phyloP scores from a whole-genome alignment of 2,113 vertebrate species.

The Paratilapia polleni region DNA sequence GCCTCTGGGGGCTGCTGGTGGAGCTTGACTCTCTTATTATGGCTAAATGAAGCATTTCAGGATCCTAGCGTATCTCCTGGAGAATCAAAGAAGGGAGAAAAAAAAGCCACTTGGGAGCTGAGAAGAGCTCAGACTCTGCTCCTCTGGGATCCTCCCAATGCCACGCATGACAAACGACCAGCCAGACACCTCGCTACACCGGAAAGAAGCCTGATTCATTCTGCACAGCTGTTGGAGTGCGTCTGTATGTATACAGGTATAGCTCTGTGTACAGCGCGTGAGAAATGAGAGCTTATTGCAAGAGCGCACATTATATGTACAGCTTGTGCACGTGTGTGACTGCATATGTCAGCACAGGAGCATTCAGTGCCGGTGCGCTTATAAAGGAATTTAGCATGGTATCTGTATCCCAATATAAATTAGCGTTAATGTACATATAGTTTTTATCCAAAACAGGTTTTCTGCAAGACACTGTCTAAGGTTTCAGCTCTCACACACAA shows the following conservation, averaged over 20 bases:
- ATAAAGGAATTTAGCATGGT: background rate
- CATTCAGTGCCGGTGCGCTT: slow-evolving; percentile 7
- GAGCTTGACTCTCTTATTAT: slow-evolving; percentile 1
- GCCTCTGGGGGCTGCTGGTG: slow-evolving; percentile 30
- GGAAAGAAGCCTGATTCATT: slow-evolving; percentile 34
- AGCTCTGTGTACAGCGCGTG: background rate
- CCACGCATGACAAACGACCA: slow-evolving; percentile 55
- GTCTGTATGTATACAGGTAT: background rate
- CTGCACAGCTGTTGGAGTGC: slow-evolving; percentile 20
- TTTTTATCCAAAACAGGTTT: background rate
- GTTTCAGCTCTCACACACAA: slow-evolving; percentile 3
- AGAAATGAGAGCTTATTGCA: slow-evolving; percentile 16
- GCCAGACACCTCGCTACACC: slow-evolving; percentile 36
- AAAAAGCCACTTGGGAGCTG: slow-evolving; percentile 38
- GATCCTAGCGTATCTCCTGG: slow-evolving; percentile 38
- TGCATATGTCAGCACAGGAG: slow-evolving; percentile 9
- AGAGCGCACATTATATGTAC: slow-evolving; percentile 7
- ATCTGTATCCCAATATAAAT: slow-evolving; percentile 20
- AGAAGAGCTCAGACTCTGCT: slow-evolving; percentile 31
- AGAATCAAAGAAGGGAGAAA: slow-evolving; percentile 42
- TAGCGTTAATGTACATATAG: background rate
- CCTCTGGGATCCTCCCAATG: slow-evolving; percentile 57
- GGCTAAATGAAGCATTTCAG: slow-evolving; percentile 41
- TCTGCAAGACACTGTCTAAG: slow-evolving; percentile 16
- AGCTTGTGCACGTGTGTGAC: background rate